Percentiles rank a stretch among this genome's conserved stretches.
Evolutionary conservation across 2,113 vertebrate genomes (phyloP).

Genomic region (Xenopus laevis): DNA sequence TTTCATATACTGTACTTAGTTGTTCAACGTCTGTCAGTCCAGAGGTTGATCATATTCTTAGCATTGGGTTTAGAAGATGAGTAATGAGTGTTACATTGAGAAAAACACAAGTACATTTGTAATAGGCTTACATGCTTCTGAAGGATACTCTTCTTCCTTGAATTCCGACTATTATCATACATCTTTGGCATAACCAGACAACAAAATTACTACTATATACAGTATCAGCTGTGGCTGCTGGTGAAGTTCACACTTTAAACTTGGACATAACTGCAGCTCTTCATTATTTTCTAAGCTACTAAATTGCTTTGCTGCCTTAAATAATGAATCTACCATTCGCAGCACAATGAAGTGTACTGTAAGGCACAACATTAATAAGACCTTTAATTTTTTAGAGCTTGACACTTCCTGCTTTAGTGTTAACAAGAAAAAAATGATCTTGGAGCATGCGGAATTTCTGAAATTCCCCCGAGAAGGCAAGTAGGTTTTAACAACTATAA

Average conservation of each 20-base stretch:
- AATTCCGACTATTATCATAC: not conserved
- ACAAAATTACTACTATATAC: not conserved
- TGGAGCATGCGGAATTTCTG: not conserved
- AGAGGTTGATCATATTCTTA: too few relatives aligned
- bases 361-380: not conserved
- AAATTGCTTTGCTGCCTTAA: constrained; percentile 3
- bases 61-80: too few relatives aligned
- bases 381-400: constrained; percentile 8
- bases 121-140: not conserved
- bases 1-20: too few relatives aligned
- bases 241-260: not conserved
- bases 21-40: too few relatives aligned
- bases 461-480: constrained; percentile 1
- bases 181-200: not conserved
- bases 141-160: not conserved
- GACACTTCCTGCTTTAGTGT: not conserved
- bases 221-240: not conserved
- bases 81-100: too few relatives aligned
- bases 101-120: too few relatives aligned
- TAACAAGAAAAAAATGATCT: constrained; percentile 1
- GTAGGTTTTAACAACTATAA: constrained; percentile 27
- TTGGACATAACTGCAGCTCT: not conserved
- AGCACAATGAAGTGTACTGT: constrained; percentile 10
- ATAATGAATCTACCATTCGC: constrained; percentile 1
- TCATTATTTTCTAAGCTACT: constrained; percentile 11